Evolutionary conservation across 2,888 invertebrate species (phyloP).

Genomic region (Pharmacophagus antenor): DNA sequence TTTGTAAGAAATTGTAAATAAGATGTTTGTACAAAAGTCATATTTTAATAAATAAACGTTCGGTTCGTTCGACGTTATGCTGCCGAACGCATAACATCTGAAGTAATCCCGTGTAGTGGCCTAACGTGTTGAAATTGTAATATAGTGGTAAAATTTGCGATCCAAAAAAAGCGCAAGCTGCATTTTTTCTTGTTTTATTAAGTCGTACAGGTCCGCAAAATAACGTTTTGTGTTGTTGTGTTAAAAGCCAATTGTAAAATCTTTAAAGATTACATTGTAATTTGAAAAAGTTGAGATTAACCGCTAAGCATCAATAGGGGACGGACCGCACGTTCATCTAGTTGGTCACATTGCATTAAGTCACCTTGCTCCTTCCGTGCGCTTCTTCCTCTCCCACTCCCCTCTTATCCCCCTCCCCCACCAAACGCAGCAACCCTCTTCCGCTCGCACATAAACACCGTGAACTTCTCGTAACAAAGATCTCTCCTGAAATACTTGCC

Average conservation of each 20-base stretch:
- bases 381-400: conserved; percentile 21
- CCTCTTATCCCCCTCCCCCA: conserved; percentile 15
- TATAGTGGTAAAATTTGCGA: conserved; percentile 7
- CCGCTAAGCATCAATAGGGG: conserved; percentile 29
- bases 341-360: conserved; percentile 39
- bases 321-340: conserved; percentile 37
- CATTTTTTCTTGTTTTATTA: too few species aligned
- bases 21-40: too few species aligned
- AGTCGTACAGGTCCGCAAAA: too few species aligned
- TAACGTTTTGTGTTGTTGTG: too few species aligned
- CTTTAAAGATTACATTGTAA: conserved; percentile 15
- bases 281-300: conserved; percentile 27
- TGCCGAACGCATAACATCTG: too few species aligned
- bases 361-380: conserved; percentile 24
- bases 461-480: conserved; percentile 25
- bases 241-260: too few species aligned
- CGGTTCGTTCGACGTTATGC: too few species aligned
- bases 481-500: conserved; percentile 27
- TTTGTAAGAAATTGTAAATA: too few species aligned
- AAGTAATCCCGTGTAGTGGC: too few species aligned
- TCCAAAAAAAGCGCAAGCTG: too few species aligned
- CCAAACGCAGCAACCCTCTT: conserved; percentile 14
- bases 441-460: conserved; percentile 20
- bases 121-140: background rate
- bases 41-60: too few species aligned